Percentiles rank a stretch among this genome's conserved stretches.
phyloP scores from a whole-genome alignment of 1,140 invertebrate species.

The Calliopsis andreniformis region DNA sequence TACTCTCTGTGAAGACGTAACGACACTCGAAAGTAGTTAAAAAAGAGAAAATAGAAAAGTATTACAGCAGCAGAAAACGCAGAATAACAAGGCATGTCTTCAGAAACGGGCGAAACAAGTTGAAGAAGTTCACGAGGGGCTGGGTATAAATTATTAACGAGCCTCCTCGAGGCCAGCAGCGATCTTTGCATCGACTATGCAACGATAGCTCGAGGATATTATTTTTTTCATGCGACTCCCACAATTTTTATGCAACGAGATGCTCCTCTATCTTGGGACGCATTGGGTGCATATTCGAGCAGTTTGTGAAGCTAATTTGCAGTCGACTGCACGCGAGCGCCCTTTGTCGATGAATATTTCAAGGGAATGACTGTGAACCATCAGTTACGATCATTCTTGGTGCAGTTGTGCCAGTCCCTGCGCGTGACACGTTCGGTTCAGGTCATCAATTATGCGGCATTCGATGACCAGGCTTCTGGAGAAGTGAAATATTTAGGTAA shows the following conservation, averaged over 20 bases:
- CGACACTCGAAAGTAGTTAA: too few relatives aligned
- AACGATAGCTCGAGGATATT: slow-evolving; percentile 9
- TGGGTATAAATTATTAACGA: slow-evolving; percentile 43
- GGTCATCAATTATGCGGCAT: neutral
- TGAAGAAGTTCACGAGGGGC: slow-evolving; percentile 3
- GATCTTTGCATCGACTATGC: slow-evolving; percentile 38
- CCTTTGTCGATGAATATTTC: slow-evolving; percentile 40
- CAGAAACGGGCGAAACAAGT: neutral
- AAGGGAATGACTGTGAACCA: slow-evolving; percentile 2
- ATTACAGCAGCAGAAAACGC: neutral
- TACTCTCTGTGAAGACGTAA: too few relatives aligned
- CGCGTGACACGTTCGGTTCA: too few relatives aligned
- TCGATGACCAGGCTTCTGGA: neutral
- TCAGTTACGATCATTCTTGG: slow-evolving; percentile 30
- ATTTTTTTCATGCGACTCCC: slow-evolving; percentile 19
- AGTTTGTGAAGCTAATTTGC: slow-evolving; percentile 1
- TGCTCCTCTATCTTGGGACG: neutral
- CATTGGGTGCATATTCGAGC: slow-evolving; percentile 25
- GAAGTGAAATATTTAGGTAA: neutral
- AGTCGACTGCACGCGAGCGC: neutral
- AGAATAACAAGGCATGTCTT: neutral
- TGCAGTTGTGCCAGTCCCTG: neutral
- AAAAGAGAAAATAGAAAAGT: slow-evolving; percentile 13
- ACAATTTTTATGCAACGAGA: neutral
- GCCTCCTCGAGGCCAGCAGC: neutral